Evolutionary conservation across 2,888 invertebrate genomes (phyloP).

Genomic region (Pterobdella sp.): DNA sequence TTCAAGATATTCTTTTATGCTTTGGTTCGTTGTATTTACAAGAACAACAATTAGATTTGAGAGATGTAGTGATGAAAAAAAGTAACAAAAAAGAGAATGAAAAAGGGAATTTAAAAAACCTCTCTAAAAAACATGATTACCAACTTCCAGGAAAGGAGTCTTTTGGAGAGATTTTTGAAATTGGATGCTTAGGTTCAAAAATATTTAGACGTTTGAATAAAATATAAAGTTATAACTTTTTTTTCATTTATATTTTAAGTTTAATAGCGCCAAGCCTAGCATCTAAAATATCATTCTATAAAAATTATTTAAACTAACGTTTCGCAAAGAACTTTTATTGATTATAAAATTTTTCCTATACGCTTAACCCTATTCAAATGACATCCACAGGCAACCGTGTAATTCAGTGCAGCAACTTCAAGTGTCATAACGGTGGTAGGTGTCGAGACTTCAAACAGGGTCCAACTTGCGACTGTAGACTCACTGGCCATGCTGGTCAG

Average conservation of each 20-base stretch:
- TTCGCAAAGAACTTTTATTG: too few relatives aligned
- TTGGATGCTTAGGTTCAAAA: constrained; percentile 10
- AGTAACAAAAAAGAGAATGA: too few relatives aligned
- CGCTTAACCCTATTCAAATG: neutral
- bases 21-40: neutral
- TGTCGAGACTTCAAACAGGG: constrained; percentile 38
- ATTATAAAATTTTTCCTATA: too few relatives aligned
- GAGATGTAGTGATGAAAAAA: neutral
- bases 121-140: too few relatives aligned
- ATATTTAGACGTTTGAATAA: too few relatives aligned
- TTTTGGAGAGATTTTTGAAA: constrained; percentile 4
- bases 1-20: neutral
- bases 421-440: constrained; percentile 41
- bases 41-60: neutral
- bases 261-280: too few relatives aligned
- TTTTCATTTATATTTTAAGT: too few relatives aligned
- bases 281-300: too few relatives aligned
- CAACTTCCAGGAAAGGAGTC: too few relatives aligned
- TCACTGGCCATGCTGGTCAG: constrained; percentile 43
- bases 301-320: too few relatives aligned
- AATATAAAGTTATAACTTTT: too few relatives aligned
- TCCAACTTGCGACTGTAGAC: constrained; percentile 44
- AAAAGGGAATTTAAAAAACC: too few relatives aligned
- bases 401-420: constrained; percentile 36
- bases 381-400: constrained; percentile 14